Percentiles rank a stretch among this genome's conserved stretches.
Conservation (phyloP, 2,113 vertebrate species). For the Carassius gibelio region DNA sequence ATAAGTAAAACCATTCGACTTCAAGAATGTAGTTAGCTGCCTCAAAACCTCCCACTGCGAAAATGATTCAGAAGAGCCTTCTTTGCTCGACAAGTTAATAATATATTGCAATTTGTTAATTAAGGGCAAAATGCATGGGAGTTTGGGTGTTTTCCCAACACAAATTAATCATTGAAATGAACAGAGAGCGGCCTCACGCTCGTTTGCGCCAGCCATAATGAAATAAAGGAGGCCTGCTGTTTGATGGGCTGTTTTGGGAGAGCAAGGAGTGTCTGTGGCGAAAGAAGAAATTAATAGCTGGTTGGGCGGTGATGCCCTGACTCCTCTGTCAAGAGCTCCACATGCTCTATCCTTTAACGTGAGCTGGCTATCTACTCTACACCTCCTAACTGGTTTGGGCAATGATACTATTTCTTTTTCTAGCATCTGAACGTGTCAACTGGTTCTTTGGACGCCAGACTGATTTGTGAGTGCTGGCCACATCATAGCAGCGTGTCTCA, state of each 20-base stretch:
- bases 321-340: slow-evolving; percentile 41
- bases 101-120: slow-evolving; percentile 67
- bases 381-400: not conserved
- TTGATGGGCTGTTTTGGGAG: slow-evolving; percentile 51
- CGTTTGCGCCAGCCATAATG: slow-evolving; percentile 52
- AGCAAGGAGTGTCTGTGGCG: slow-evolving; percentile 27
- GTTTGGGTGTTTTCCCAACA: slow-evolving; percentile 61
- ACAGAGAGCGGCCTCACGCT: slow-evolving; percentile 47
- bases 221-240: slow-evolving; percentile 57
- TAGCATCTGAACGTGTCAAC: slow-evolving; percentile 19
- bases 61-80: slow-evolving; percentile 60
- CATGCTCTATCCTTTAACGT: slow-evolving; percentile 25
- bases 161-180: slow-evolving; percentile 62
- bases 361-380: slow-evolving; percentile 17
- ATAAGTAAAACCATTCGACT: slow-evolving; percentile 47
- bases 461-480: not conserved
- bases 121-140: slow-evolving; percentile 63
- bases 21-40: slow-evolving; percentile 51
- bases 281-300: slow-evolving; percentile 58
- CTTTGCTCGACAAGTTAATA: slow-evolving; percentile 62
- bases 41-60: slow-evolving; percentile 55
- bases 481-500: not conserved
- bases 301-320: slow-evolving; percentile 54
- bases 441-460: not conserved
- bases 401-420: not conserved